Evolutionary conservation across 1,140 invertebrate genomes (phyloP).

Genomic region (Drosophila dunni): DNA sequence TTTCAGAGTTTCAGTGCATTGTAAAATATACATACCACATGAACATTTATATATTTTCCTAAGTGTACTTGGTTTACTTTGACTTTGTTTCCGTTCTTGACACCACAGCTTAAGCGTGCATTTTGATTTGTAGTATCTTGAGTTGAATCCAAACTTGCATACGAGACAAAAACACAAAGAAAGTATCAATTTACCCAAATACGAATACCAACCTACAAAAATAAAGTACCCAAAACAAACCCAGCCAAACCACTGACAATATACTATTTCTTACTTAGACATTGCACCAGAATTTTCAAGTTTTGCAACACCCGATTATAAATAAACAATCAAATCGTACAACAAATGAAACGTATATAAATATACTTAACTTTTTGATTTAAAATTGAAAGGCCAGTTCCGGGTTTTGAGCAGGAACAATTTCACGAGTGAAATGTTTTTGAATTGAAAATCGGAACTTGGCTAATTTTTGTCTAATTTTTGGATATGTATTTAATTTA

Average conservation of each 20-base stretch:
- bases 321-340: slow-evolving; percentile 13
- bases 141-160: slow-evolving; percentile 11
- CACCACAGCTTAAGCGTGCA: slow-evolving; percentile 10
- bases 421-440: neutral
- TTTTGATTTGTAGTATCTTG: slow-evolving; percentile 43
- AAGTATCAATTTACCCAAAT: neutral
- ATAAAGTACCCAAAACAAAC: slow-evolving; percentile 7
- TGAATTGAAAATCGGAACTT: neutral
- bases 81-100: slow-evolving; percentile 3
- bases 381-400: slow-evolving; percentile 6
- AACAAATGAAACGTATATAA: slow-evolving; percentile 4
- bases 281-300: slow-evolving; percentile 56
- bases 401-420: slow-evolving; percentile 2
- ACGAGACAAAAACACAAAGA: slow-evolving; percentile 24
- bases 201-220: slow-evolving; percentile 24
- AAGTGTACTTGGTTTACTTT: slow-evolving; percentile 15
- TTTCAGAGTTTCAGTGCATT: slow-evolving; percentile 26
- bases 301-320: slow-evolving; percentile 34
- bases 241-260: slow-evolving; percentile 34
- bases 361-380: slow-evolving; percentile 13
- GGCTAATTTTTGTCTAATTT: slow-evolving; percentile 6
- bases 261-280: slow-evolving; percentile 35
- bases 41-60: slow-evolving; percentile 10
- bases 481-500: slow-evolving; percentile 39
- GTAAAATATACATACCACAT: slow-evolving; percentile 27